Evolutionary conservation across 1,140 invertebrate species (phyloP), one percentile per base, ranked within the genome.

Genomic region (Zaprionus tsacasi): DNA sequence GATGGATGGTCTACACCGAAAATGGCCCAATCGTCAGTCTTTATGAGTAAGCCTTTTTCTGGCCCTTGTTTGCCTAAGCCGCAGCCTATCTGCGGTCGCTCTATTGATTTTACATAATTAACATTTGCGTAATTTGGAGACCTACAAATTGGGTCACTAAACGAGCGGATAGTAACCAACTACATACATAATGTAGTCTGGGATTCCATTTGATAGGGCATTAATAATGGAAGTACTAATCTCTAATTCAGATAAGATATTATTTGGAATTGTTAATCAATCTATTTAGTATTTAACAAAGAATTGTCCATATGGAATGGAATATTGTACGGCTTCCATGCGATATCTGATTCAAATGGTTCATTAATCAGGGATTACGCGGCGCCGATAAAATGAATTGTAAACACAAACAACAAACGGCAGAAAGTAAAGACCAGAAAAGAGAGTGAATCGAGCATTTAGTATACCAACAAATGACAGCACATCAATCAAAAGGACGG

Each of bases 101-200:
- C 50, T 83, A 85, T 85, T 77, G 81, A 85, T 85, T 85, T 83
- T 85, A 70, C 74, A 80, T 85, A 83, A 85, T 85, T 85, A 80
- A 85, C 66, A 74, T 60, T 66, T 73, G 66, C 75, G 43, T 67
- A 55, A 58, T 76, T 60, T 59, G 33, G 58, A 43, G 74, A 69
- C 61, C 43, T 59, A 61, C 52, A 40, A 80, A 79, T 70, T 83
- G 67, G 77, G 73, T 67, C 72, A 79, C 63, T 38, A 30, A 38
- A 43, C 38, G 11, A 43, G 38, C 33, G 10, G 13, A 52, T 54
- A n/a, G 40, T 45, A 15, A 15, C n/a, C n/a, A 45, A 15, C 8
- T 1, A 21, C 21, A 21, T 21, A 21, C 21, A n/a, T 6, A 15
- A n/a, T 6, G 6, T 1, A n/a, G n/a, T 13, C n/a, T 45, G n/a